Base-by-base conservation (phyloP, 2,113 vertebrate genomes). In the Phylloscopus trochiloides region DNA sequence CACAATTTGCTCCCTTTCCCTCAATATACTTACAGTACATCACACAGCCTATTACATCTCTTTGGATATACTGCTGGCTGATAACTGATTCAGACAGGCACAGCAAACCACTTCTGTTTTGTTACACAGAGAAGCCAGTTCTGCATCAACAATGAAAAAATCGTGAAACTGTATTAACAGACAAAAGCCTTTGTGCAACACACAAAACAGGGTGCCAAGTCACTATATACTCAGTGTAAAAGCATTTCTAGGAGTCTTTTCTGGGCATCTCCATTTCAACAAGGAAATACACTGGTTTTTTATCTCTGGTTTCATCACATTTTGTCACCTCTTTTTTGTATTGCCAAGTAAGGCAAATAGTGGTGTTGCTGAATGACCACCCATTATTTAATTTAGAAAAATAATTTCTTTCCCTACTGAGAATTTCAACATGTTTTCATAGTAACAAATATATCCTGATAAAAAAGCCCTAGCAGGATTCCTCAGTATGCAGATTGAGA, bases 131-230 rank as follows among this genome's bases (percentile, higher is more conserved):
- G 91, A 97, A 97, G 85, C 94, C 88, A 96, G 54, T 88, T 91
- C 43, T 90, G 78, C 67, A 94, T 85, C 38, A 95, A 89, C 77
- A 94, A 91, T 80, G 74, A 88, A 96, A 86, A 84, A 98, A 94
- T 86, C 81, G 91, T n/a, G 74, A 95, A 97, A 95, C 55, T 91
- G 51, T 86, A 96, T 94, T 96, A 96, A 92, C 87, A 93, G 52
- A 97, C 66, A 86, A 36, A 94, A 97, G 94, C 92, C 88, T 97
- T 96, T 97, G 90, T 94, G 94, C 96, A 97, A 97, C 70, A 97
- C 88, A 96, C 83, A 87, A 96, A 92, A 95, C 82, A 96, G 89
- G 81, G 88, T 88, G 87, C 57, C 59, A 96, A 95, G 42, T 82
- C 87, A 86, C 81, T 50, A 95, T 55, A 94, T 38, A 78, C 75